phyloP scores from a whole-genome alignment of 2,888 invertebrate genomes.

The Agrochola lota region DNA sequence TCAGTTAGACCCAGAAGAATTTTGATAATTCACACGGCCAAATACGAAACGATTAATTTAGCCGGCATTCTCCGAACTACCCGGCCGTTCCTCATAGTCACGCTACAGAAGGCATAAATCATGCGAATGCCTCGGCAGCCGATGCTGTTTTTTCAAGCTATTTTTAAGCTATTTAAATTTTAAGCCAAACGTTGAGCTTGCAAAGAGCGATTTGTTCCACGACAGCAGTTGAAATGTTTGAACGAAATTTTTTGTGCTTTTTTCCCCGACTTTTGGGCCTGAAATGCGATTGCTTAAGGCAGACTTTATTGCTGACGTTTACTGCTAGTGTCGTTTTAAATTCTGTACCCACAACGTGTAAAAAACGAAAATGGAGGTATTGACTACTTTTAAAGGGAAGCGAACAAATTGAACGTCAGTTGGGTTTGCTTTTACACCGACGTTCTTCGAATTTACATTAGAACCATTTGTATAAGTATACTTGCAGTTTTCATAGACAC shows the following conservation, averaged over 20 bases:
- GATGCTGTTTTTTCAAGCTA: constrained; percentile 67
- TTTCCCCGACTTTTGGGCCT: constrained; percentile 52
- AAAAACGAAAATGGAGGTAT: constrained; percentile 39
- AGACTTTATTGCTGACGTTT: constrained; percentile 59
- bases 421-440: constrained; percentile 17
- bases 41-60: constrained; percentile 84
- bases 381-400: constrained; percentile 39
- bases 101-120: constrained; percentile 82
- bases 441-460: constrained; percentile 20
- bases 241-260: constrained; percentile 34
- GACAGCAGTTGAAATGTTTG: constrained; percentile 65
- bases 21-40: constrained; percentile 74
- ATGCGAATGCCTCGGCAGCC: constrained; percentile 74
- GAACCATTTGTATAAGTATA: neutral
- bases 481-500: neutral
- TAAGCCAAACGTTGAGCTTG: constrained; percentile 74
- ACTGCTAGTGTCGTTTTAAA: constrained; percentile 51
- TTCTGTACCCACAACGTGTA: constrained; percentile 41
- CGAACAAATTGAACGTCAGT: constrained; percentile 25
- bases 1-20: constrained; percentile 72
- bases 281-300: constrained; percentile 61
- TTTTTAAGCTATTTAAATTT: constrained; percentile 78
- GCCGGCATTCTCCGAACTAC: constrained; percentile 82
- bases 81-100: constrained; percentile 79
- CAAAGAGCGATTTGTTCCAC: constrained; percentile 74